phyloP scores from a whole-genome alignment of 2,113 vertebrate species.

The Limnothrissa miodon region DNA sequence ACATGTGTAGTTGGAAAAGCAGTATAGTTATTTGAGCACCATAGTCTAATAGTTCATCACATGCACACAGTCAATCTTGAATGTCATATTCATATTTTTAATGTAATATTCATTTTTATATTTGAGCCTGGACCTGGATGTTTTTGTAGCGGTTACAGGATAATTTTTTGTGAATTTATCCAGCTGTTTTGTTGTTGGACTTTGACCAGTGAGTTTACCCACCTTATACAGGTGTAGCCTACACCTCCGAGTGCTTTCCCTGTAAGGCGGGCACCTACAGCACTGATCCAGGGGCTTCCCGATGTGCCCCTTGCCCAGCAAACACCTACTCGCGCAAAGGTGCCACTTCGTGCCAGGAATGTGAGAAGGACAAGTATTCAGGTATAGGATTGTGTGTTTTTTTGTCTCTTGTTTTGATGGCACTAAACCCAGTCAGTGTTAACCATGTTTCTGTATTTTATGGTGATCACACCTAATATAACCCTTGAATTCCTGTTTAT shows the following conservation, averaged over 20 bases:
- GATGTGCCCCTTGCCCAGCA: slow-evolving; percentile 77
- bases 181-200: neutral
- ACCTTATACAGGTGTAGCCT: slow-evolving; percentile 79
- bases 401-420: no score
- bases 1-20: no score
- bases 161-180: no score
- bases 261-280: slow-evolving; percentile 90
- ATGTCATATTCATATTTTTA: no score
- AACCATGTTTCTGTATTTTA: neutral
- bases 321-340: slow-evolving; percentile 83
- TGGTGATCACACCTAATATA: neutral
- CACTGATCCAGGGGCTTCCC: slow-evolving; percentile 73
- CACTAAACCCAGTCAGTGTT: neutral
- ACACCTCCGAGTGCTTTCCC: slow-evolving; percentile 94
- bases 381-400: slow-evolving; percentile 65
- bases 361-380: slow-evolving; percentile 76
- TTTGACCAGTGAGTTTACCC: neutral
- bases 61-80: no score
- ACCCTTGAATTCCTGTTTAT: neutral
- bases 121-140: neutral
- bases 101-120: no score
- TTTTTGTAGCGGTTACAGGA: no score
- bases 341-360: slow-evolving; percentile 81
- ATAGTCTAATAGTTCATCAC: neutral
- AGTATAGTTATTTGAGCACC: no score